Conservation (phyloP, 23 tunicate genomes). For the Ascidia mentula region DNA sequence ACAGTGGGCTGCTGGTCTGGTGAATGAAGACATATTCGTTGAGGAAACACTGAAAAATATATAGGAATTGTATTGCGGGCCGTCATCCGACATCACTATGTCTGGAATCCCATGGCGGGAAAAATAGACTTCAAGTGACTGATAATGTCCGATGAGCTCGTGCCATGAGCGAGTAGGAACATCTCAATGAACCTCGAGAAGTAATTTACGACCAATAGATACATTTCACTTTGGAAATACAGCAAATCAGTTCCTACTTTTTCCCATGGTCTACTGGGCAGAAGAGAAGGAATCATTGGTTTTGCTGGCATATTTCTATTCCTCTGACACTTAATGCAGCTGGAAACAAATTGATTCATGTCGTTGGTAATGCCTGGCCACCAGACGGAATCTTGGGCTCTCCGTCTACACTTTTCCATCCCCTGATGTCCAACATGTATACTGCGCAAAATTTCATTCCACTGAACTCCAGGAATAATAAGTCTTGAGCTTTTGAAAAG, state of each 20-base stretch:
- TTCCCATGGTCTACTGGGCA: neutral
- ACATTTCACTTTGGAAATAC: neutral
- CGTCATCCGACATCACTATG: no score
- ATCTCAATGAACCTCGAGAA: neutral
- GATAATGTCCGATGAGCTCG: neutral
- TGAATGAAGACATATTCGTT: neutral
- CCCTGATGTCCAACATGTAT: conserved; percentile 12
- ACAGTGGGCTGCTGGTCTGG: neutral
- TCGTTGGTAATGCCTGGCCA: conserved; percentile 17
- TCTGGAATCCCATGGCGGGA: no score
- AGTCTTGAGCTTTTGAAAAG: neutral
- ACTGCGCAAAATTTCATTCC: neutral
- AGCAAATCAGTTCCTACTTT: neutral
- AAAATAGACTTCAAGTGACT: no score
- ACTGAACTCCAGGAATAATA: neutral
- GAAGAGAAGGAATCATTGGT: neutral
- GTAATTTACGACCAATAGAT: neutral
- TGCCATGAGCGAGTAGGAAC: neutral
- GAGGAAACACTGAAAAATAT: neutral
- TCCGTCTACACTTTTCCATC: neutral
- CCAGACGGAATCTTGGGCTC: conserved; percentile 5
- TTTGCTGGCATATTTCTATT: neutral
- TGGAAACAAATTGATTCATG: neutral
- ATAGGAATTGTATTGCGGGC: no score
- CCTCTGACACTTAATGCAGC: neutral